Conservation (phyloP, 2,888 invertebrate species). For the Macrosoma leucophasiata region DNA sequence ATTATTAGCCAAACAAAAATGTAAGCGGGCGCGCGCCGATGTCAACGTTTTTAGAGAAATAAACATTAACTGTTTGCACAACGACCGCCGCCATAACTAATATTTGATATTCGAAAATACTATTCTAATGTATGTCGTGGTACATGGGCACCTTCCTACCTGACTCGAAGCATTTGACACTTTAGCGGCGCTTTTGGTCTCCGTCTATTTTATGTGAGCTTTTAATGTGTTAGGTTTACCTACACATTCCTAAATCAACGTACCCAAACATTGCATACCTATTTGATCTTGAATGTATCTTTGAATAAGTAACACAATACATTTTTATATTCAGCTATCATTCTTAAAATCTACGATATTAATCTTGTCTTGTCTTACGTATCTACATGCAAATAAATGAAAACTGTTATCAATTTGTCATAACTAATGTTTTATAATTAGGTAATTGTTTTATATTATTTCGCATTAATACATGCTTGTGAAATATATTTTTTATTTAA, state of each 20-base stretch:
- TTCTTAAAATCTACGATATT: no score
- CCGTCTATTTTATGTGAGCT: constrained; percentile 45
- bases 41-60: constrained; percentile 69
- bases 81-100: constrained; percentile 69
- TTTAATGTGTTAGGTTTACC: constrained; percentile 13
- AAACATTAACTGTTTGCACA: constrained; percentile 70
- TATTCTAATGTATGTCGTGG: constrained; percentile 71
- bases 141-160: constrained; percentile 40
- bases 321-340: no score
- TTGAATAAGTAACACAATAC: no score
- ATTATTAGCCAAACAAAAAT: constrained; percentile 70
- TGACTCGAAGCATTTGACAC: constrained; percentile 53
- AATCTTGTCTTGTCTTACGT: no score
- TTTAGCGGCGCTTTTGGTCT: constrained; percentile 67
- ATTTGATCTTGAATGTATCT: no score
- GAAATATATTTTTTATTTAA: no score
- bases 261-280: no score
- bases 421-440: no score
- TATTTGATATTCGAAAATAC: constrained; percentile 74
- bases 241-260: constrained; percentile 20
- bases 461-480: no score
- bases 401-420: no score
- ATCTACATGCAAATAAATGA: no score
- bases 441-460: no score
- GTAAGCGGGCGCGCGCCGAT: constrained; percentile 64